These are phyloP conservation scores for Phaethornis superciliosus DNA, from an alignment of 2,113 vertebrate species.

Conservation along the genomic window DNA sequence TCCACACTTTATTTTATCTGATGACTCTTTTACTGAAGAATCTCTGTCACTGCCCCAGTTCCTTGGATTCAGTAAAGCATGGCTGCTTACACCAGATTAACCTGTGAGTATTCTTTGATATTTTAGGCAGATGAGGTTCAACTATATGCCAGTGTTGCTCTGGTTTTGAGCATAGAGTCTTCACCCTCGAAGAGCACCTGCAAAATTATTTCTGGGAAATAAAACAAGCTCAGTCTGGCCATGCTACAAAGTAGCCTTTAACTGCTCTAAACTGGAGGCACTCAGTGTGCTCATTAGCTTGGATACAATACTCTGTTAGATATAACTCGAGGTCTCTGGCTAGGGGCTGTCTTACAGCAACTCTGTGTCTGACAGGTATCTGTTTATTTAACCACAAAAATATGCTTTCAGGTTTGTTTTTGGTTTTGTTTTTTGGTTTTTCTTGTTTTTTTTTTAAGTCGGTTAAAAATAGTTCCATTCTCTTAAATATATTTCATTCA, in stretches of 20 bases:
- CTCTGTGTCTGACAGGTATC: neutral
- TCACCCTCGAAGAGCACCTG: neutral
- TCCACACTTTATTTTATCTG: neutral
- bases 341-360: neutral
- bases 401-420: too few relatives aligned
- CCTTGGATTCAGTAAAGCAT: neutral
- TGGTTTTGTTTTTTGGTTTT: too few relatives aligned
- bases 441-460: neutral
- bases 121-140: neutral
- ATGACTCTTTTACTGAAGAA: neutral
- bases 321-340: neutral
- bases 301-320: neutral
- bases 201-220: neutral
- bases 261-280: neutral
- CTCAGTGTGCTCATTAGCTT: neutral
- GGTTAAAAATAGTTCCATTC: neutral
- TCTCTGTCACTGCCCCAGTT: neutral
- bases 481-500: neutral
- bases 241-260: neutral
- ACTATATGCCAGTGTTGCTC: neutral
- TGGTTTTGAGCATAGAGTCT: neutral
- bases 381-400: neutral
- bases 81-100: neutral
- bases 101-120: neutral
- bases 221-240: neutral